Base-by-base conservation (phyloP, 1,140 invertebrate genomes). In the Dolichoris vasculosae region DNA sequence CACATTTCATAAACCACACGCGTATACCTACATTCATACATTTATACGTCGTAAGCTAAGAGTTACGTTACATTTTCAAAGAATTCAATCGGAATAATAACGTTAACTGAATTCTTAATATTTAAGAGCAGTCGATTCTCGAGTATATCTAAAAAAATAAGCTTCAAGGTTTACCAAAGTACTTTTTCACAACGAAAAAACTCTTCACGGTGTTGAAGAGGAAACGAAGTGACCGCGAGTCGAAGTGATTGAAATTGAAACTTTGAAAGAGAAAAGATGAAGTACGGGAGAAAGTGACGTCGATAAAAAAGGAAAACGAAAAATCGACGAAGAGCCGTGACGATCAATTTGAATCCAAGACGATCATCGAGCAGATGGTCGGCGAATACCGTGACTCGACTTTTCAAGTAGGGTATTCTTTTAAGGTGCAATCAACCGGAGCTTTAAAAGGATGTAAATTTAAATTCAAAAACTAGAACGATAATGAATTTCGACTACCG, bases 281-380 rank as follows among this genome's bases (percentile, higher is more conserved):
- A 32, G 64, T 71, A 26, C 40, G 38, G 69, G 83, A 79, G 67
- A 80, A 73, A 84, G 83, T 79, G 35, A 78, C 26, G 77, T 9
- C 8, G 32, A 30, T 59, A 63, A 63, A 71, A 46, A 80, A 59
- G 9, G 30, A 71, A 71, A 40, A 67, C n/a, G 30, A 71, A 77
- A 78, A 55, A 69, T 11, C 48, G 0, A 81, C n/a, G 43, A 69
- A 48, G 83, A 80, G 30, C 55, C 76, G 76, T 79, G 63, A 78
- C 46, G 63, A 78, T 84, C 83, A 63, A 69, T 84, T 84, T 64
- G 4, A 40, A 83, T 83, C 55, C 82, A 59, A 64, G 40, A 7
- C 13, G 9, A 40, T 59, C 23, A 55, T 82, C 13, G 46, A 40
- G n/a, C 81, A 32, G 71, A 77, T 76, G n/a, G 30, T 80, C 59